phyloP scores from a whole-genome alignment of 2,113 vertebrate genomes.

The Stegastes partitus region DNA sequence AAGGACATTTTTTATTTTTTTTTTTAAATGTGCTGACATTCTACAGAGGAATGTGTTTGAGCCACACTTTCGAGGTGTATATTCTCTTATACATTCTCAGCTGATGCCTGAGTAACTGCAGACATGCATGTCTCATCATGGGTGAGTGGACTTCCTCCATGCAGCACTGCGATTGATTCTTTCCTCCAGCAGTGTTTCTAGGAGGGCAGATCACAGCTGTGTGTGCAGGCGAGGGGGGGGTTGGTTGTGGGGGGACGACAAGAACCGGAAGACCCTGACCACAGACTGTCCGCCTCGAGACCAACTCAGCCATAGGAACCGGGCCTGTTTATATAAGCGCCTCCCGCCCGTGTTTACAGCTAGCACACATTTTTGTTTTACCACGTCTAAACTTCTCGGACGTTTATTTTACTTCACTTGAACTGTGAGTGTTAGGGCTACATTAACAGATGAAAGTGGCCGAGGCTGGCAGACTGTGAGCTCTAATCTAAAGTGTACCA shows the following conservation, averaged over 20 bases:
- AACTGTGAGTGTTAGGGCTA: slow-evolving; percentile 72
- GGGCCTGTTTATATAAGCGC: slow-evolving; percentile 78
- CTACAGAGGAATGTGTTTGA: slow-evolving; percentile 7
- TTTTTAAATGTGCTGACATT: neutral
- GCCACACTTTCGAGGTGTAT: slow-evolving; percentile 11
- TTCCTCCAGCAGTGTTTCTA: slow-evolving; percentile 66
- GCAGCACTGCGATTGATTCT: slow-evolving; percentile 54
- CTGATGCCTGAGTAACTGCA: slow-evolving; percentile 54
- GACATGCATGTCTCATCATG: slow-evolving; percentile 67
- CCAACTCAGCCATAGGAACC: slow-evolving; percentile 62
- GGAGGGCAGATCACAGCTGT: slow-evolving; percentile 73
- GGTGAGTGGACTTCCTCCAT: slow-evolving; percentile 48
- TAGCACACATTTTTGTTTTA: slow-evolving; percentile 79
- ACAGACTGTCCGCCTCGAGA: slow-evolving; percentile 67
- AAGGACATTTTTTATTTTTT: neutral
- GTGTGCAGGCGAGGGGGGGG: slow-evolving; percentile 41
- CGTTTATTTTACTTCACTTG: slow-evolving; percentile 79
- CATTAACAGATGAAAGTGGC: slow-evolving; percentile 57
- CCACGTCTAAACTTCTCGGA: slow-evolving; percentile 70
- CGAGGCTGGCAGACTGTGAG: slow-evolving; percentile 29
- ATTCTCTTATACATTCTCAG: slow-evolving; percentile 45
- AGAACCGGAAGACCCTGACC: slow-evolving; percentile 72
- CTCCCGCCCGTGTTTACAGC: slow-evolving; percentile 79
- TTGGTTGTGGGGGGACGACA: neutral
- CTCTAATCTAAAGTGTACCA: neutral